Conservation (phyloP, 2,888 invertebrate genomes). For the Parthenolecanium corni region DNA sequence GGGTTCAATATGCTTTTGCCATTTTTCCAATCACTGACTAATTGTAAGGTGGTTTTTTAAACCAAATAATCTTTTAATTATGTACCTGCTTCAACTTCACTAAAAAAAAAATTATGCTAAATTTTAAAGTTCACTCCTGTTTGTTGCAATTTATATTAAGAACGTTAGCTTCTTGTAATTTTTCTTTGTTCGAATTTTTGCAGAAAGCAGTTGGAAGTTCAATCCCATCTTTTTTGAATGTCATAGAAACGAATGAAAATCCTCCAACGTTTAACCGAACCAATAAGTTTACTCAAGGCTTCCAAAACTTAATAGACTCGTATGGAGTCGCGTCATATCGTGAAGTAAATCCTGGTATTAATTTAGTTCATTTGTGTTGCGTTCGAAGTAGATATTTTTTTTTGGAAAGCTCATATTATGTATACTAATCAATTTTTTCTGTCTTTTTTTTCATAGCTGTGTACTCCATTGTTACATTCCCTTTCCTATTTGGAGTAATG, state of each 20-base stretch:
- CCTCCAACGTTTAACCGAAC: constrained; percentile 88
- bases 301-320: constrained; percentile 84
- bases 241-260: constrained; percentile 63
- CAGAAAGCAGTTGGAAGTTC: constrained; percentile 67
- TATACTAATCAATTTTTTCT: not conserved
- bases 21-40: no score
- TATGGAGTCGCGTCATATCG: constrained; percentile 87
- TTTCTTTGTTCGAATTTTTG: constrained; percentile 30
- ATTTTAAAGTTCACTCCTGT: not conserved
- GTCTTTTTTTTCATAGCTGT: constrained; percentile 43
- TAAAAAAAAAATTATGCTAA: not conserved
- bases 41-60: no score
- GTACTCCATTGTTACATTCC: constrained; percentile 62
- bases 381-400: not conserved
- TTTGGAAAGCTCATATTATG: not conserved
- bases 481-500: constrained; percentile 67
- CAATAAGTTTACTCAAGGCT: constrained; percentile 84
- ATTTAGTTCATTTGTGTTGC: not conserved
- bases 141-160: not conserved
- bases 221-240: constrained; percentile 84
- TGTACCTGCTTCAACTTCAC: not conserved
- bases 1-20: no score
- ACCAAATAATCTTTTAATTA: no score
- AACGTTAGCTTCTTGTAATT: no score
- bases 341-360: constrained; percentile 74